Evolutionary conservation across 1,140 invertebrate species (phyloP), one percentile per base, ranked within the genome.

Genomic region (Eufriesea mexicana): DNA sequence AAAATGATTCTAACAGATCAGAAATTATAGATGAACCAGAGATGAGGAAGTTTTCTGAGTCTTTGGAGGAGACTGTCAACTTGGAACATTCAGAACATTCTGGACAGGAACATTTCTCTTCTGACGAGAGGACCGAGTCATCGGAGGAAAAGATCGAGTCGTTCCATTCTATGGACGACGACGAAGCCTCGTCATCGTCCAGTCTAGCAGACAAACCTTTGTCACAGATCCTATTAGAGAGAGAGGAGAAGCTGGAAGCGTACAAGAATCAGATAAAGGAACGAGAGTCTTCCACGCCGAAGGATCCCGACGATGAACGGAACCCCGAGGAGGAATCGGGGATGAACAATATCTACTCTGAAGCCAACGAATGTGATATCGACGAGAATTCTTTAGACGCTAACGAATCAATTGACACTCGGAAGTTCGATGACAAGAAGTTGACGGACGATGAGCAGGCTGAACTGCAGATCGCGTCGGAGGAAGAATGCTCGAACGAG

Each of bases 371-470:
- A 57, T 91, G 92, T 18, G 89, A 92, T 14, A 91, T 88, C n/a
- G 91, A 91, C 49, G 92, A 93, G 47, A 89, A 91, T 84, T 91
- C 87, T 0, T 47, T 88, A 10, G 72, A 90, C 12, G 91, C 89
- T 0, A 88, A 89, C 49, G 90, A 92, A 74, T 93, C 90, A 1
- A 86, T 66, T 0, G 91, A 93, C 20, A 90, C 91, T 42, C 84
- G 89, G 25, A 91, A 93, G 20, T 70, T 89, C 7, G 84, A 92
- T 0, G 86, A 92, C 12, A 90, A 92, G 49, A 90, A 92, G 66
- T 68, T 90, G 25, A 85, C 68, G 0, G 55, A 67, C 0, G 23
- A 2, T 14, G 28, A 71, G 9, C 54, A 64, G 0, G 2, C 51
- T 0, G 54, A 79, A 8, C 20, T 25, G 0, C 28, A 59, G 42